Percentiles rank a stretch among this genome's conserved stretches.
Conservation (phyloP, 2,888 invertebrate species). For the Aspidiotus rigidus region DNA sequence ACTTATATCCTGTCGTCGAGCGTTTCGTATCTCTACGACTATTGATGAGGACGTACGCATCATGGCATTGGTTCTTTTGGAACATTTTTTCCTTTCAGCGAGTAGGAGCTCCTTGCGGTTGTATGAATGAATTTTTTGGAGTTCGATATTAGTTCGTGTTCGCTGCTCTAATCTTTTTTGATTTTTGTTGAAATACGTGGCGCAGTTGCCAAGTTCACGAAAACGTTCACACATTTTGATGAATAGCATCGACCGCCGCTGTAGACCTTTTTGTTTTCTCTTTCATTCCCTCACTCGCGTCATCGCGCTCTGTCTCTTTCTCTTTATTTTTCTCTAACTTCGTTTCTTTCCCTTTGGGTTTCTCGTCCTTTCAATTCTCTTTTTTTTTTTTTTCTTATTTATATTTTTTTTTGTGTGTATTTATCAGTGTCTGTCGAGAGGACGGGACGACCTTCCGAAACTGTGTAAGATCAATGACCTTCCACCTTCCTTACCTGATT, state of each 20-base stretch:
- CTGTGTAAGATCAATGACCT: slow-evolving; percentile 28
- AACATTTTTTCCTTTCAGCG: no score
- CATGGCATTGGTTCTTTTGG: no score
- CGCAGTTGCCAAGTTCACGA: not conserved
- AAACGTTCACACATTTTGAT: not conserved
- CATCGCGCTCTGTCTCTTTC: not conserved
- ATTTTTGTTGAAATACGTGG: not conserved
- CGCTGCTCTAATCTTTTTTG: no score
- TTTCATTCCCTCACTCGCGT: not conserved
- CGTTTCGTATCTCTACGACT: no score
- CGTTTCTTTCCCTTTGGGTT: not conserved
- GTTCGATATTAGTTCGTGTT: slow-evolving; percentile 5
- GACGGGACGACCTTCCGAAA: slow-evolving; percentile 31
- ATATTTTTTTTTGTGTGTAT: not conserved
- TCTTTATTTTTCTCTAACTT: not conserved
- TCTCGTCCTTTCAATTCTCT: not conserved
- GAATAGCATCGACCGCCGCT: not conserved
- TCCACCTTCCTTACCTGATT: slow-evolving; percentile 24
- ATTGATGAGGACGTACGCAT: no score
- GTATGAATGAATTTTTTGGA: no score
- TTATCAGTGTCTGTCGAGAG: slow-evolving; percentile 5
- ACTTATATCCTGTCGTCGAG: no score
- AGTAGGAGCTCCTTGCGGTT: no score
- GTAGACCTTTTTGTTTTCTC: not conserved
- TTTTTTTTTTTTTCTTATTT: not conserved